Evolutionary conservation across 2,113 vertebrate genomes (phyloP).

Genomic region (Myiagra hebetior): DNA sequence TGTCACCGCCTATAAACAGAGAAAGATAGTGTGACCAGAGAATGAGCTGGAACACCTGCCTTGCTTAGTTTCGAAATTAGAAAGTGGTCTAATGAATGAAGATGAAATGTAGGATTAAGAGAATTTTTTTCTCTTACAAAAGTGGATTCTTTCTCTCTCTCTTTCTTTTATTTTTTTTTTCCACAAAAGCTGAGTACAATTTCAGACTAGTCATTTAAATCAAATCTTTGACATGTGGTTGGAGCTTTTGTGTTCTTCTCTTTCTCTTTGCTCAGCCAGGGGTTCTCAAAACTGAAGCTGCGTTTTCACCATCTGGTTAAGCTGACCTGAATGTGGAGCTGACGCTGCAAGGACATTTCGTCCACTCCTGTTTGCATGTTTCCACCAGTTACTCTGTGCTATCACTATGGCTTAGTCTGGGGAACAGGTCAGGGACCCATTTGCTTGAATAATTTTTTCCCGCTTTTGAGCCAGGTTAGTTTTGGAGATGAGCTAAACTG

Average conservation of each 20-base stretch:
- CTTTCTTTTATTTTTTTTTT: not conserved
- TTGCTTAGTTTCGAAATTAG: not conserved
- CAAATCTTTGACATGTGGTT: conserved; percentile 58
- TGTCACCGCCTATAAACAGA: not conserved
- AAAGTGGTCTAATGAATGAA: not conserved
- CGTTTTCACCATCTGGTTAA: conserved; percentile 30
- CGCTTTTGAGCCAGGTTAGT: not conserved
- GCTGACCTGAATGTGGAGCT: conserved; percentile 48
- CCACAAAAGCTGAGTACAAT: not conserved
- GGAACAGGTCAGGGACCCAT: not conserved
- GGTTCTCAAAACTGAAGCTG: conserved; percentile 50
- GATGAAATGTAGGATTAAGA: not conserved
- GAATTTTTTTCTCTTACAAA: not conserved
- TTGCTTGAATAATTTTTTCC: not conserved
- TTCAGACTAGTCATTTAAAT: conserved; percentile 51
- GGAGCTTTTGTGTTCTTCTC: conserved; percentile 48
- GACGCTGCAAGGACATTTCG: not conserved
- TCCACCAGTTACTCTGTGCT: not conserved
- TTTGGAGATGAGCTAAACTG: not conserved
- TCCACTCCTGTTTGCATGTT: not conserved
- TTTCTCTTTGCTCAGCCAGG: conserved; percentile 61
- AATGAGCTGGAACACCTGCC: not conserved
- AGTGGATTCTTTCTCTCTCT: not conserved
- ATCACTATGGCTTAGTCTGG: not conserved
- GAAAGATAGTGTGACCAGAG: not conserved